Conservation (phyloP, 2,888 invertebrate species). For the Caenorhabditis afra region DNA sequence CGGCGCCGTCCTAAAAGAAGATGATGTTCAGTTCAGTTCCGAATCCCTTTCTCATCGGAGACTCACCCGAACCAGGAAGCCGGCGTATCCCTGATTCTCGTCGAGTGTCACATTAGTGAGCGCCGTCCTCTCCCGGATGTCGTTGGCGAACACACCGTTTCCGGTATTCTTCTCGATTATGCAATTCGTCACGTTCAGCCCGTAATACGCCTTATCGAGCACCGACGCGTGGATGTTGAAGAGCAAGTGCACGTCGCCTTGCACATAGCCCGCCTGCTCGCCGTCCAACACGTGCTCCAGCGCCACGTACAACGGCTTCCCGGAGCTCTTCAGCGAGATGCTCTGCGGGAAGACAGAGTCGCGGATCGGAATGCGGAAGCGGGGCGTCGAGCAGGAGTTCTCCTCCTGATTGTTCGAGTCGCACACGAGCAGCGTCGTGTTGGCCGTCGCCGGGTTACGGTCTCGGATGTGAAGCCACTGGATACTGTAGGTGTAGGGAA, state of each 20-base stretch:
- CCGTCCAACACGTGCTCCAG: conserved; percentile 71
- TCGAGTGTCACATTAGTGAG: conserved; percentile 78
- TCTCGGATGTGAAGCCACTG: conserved; percentile 78
- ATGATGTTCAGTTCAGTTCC: conserved; percentile 82
- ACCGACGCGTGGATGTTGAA: conserved; percentile 79
- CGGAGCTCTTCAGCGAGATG: conserved; percentile 71
- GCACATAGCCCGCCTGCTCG: conserved; percentile 67
- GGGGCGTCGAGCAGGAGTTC: conserved; percentile 46
- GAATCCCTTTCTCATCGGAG: not conserved
- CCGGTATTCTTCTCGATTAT: conserved; percentile 92
- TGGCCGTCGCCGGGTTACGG: conserved; percentile 51
- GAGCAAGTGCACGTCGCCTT: conserved; percentile 74
- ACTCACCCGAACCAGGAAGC: conserved; percentile 59
- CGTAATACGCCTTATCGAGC: conserved; percentile 83
- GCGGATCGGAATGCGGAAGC: conserved; percentile 72
- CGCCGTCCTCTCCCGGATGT: conserved; percentile 85
- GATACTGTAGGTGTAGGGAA: conserved; percentile 79
- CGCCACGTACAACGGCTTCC: conserved; percentile 72
- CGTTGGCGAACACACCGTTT: conserved; percentile 93
- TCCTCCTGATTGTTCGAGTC: conserved; percentile 60
- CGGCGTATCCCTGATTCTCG: conserved; percentile 78
- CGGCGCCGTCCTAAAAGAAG: conserved; percentile 87
- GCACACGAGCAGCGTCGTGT: conserved; percentile 57
- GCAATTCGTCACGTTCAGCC: conserved; percentile 90
- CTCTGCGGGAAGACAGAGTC: conserved; percentile 77